Base-by-base conservation (phyloP, 2,888 invertebrate species). In the Blomia tropicalis region DNA sequence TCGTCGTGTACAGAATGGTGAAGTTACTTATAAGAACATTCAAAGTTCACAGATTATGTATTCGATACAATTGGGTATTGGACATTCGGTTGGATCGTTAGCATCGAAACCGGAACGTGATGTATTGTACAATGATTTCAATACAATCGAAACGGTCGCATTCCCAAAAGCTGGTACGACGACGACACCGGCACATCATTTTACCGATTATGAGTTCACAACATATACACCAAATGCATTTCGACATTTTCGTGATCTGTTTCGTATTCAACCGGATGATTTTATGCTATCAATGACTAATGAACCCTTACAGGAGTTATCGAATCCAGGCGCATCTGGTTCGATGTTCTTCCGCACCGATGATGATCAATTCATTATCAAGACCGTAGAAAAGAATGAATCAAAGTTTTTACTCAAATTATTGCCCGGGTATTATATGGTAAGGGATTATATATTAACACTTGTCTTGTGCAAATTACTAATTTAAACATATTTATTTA, bases 11-110 rank as follows among this genome's bases (percentile, higher is more conserved):
- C 88, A 93, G 71, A 90, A 91, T 61, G 96, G 96, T 65, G 90
- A 93, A 79, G 95, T 96, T 75, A 93, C 95, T 31, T 95, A 93
- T 77, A 95, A 96, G 79, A 95, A 95, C 81, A 90, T 91, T 70
- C 88, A 90, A 79, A 86, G 88, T 60, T 83, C 87, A 65, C 89
- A 89, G 78, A 90, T 91, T 76, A 96, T 95, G 93, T 91, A 90
- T 66, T 93, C 95, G 59, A 96, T 98, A 73, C 96, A 98, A 76
- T 79, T 98, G 71, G 92, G 93, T 77, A 81, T 89, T 69, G 80
- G 82, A 64, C 82, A 83, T 72, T 82, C 83, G 62, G 80, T 98
- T 69, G 96, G 96, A 66, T 90, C 92, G 67, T 80, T 96, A 70
- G 93, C 96, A 32, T 91, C 91, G 66, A 92, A 93, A 76, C 95